phyloP scores from a whole-genome alignment of 2,797 vertebrate genomes.

The Pelochelys cantorii region DNA sequence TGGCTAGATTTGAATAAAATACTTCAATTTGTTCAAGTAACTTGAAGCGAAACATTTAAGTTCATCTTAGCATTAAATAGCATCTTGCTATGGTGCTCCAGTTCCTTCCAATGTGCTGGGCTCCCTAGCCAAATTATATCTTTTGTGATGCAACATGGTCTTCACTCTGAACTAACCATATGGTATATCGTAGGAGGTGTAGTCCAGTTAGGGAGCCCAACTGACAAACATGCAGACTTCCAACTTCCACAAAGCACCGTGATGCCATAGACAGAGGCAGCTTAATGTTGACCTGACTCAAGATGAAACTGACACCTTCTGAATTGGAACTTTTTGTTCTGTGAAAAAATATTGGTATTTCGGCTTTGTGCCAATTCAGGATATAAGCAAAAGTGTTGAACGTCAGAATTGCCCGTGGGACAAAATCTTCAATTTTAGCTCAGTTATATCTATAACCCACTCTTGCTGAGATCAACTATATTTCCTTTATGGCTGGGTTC shows the following conservation, averaged over 20 bases:
- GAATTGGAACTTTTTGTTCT: not conserved
- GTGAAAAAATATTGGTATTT: not conserved
- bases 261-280: not conserved
- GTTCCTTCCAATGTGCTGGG: not conserved
- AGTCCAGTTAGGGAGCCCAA: not conserved
- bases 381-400: not conserved
- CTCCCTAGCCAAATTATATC: not conserved
- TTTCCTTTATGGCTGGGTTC: not conserved
- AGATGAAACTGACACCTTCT: not conserved
- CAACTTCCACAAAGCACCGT: not conserved
- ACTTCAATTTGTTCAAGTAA: not conserved
- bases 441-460: not conserved
- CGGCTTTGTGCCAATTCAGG: not conserved
- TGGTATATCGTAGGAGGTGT: not conserved
- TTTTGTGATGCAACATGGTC: not conserved
- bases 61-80: not conserved
- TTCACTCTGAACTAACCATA: not conserved
- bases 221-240: not conserved
- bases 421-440: not conserved
- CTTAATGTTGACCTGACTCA: not conserved
- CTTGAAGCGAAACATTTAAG: not conserved
- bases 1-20: not conserved
- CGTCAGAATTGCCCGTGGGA: not conserved
- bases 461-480: not conserved
- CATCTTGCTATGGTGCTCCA: not conserved